These are phyloP conservation scores for Otis tarda DNA, from an alignment of 2,113 vertebrate species.

Conservation along the genomic window DNA sequence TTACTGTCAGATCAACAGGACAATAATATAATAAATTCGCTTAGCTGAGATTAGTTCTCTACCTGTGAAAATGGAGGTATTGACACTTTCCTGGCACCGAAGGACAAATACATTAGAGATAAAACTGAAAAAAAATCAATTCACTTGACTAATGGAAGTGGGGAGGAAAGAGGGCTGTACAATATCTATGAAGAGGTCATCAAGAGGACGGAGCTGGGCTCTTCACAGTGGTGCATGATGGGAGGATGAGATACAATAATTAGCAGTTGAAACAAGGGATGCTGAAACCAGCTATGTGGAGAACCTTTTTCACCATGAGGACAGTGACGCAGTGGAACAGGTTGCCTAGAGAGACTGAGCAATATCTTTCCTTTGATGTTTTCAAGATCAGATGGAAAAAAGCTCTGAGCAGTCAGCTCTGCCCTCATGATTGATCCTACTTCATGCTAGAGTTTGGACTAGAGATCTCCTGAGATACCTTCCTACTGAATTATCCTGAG, in stretches of 20 bases:
- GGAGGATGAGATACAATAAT: background rate
- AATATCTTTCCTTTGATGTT: background rate
- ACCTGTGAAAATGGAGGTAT: background rate
- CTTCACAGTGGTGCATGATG: background rate
- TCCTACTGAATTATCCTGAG: background rate
- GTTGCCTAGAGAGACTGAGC: background rate
- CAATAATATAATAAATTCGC: background rate
- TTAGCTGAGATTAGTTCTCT: background rate
- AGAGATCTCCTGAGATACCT: background rate
- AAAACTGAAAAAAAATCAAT: background rate
- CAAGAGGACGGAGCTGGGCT: background rate
- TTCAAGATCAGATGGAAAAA: background rate
- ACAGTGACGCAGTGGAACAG: background rate
- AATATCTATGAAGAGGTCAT: background rate
- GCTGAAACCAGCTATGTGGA: background rate
- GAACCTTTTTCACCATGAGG: accelerated
- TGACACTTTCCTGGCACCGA: background rate
- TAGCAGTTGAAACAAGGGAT: background rate
- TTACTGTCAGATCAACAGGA: background rate
- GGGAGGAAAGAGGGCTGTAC: background rate
- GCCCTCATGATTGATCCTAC: background rate
- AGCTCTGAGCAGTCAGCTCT: background rate
- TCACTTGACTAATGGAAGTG: background rate
- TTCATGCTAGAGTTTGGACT: background rate
- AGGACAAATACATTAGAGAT: background rate